Evolutionary conservation across 2,797 vertebrate species (phyloP).

Genomic region (Stomatorhinus walkeri): DNA sequence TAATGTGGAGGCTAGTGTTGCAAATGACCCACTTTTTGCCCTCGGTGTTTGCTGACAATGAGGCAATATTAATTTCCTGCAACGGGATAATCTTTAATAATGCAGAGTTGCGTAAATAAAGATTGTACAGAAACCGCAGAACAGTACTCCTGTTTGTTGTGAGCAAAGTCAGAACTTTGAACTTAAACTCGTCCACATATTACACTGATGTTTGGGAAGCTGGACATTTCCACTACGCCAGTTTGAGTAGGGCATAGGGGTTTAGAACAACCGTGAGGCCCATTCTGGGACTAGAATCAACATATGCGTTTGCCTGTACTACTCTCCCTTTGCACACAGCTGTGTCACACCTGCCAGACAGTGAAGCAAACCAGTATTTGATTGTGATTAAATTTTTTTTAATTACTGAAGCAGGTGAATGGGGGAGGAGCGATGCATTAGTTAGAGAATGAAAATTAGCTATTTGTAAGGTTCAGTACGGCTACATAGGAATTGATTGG

Average conservation of each 20-base stretch:
- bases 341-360: neutral
- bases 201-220: neutral
- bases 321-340: neutral
- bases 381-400: neutral
- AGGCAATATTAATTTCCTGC: constrained; percentile 28
- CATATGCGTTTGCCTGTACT: neutral
- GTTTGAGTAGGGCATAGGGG: neutral
- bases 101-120: constrained; percentile 26
- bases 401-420: neutral
- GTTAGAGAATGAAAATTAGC: neutral
- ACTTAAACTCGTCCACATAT: neutral
- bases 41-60: neutral
- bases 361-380: neutral
- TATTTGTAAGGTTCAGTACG: neutral
- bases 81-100: constrained; percentile 31
- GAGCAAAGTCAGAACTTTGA: neutral
- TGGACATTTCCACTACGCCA: neutral
- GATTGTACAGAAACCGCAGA: neutral
- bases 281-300: neutral
- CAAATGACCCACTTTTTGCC: constrained; percentile 20
- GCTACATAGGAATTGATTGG: neutral
- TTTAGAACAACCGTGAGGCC: neutral
- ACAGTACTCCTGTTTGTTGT: constrained; percentile 11
- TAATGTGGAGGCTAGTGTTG: constrained; percentile 27
- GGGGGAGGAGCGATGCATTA: neutral